Evolutionary conservation across 2,888 invertebrate genomes (phyloP).

Genomic region (Sarcophaga carnaria): DNA sequence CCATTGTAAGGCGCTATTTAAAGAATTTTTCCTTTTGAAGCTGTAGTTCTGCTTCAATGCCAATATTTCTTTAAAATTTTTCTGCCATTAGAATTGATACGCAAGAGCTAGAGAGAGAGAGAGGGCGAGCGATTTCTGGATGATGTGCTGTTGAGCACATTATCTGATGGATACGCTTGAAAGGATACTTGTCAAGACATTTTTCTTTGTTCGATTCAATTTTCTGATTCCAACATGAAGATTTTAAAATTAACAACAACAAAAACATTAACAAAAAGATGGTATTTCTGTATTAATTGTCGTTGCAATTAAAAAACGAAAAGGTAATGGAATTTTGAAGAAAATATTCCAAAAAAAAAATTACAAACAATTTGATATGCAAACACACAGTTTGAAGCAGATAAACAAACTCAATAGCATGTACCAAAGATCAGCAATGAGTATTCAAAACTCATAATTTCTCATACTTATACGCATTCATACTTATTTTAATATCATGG

Average conservation of each 20-base stretch:
- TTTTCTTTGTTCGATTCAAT: constrained; percentile 15
- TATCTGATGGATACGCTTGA: constrained; percentile 39
- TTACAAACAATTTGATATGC: too few relatives aligned
- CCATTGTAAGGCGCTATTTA: constrained; percentile 33
- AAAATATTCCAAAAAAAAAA: too few relatives aligned
- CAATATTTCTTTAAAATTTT: constrained; percentile 23
- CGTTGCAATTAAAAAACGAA: too few relatives aligned
- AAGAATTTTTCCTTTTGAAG: background rate
- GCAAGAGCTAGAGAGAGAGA: background rate
- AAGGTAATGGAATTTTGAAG: too few relatives aligned
- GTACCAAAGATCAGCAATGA: too few relatives aligned
- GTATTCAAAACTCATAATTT: too few relatives aligned
- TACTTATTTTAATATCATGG: too few relatives aligned
- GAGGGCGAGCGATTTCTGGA: too few relatives aligned
- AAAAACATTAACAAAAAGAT: background rate
- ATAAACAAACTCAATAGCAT: too few relatives aligned
- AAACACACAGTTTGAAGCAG: too few relatives aligned
- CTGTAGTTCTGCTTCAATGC: constrained; percentile 2
- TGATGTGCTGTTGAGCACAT: constrained; percentile 10
- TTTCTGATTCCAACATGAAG: constrained; percentile 7
- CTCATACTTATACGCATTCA: too few relatives aligned
- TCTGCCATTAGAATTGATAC: constrained; percentile 2
- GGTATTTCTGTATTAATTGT: too few relatives aligned
- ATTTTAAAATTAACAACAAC: constrained; percentile 6
- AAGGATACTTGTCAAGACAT: constrained; percentile 31